Percentiles rank a stretch among this genome's conserved stretches.
These are phyloP conservation scores for Nemoura dubitans DNA, from an alignment of 2,888 invertebrate genomes.

Conservation along the genomic window DNA sequence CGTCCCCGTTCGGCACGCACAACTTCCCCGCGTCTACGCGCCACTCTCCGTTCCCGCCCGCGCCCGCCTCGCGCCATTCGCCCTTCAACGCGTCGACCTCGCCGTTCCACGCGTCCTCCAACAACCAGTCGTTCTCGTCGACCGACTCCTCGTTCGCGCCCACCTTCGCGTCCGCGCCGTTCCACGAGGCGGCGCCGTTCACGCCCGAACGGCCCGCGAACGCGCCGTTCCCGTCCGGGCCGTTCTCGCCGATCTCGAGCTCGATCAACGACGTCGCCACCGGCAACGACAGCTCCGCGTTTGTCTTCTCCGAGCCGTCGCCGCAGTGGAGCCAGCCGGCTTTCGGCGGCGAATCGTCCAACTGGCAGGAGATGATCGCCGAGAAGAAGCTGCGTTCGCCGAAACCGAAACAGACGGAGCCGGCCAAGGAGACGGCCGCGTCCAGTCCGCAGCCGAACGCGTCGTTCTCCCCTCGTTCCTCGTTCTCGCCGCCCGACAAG, in stretches of 20 bases:
- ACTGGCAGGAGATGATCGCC: conserved; percentile 37
- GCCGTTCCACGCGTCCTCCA: neutral
- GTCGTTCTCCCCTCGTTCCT: neutral
- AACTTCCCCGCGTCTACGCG: conserved; percentile 9
- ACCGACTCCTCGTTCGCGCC: neutral
- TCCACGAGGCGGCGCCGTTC: conserved; percentile 16
- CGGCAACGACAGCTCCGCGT: conserved; percentile 51
- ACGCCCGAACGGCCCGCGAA: neutral
- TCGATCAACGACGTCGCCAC: conserved; percentile 52
- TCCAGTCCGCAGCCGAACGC: conserved; percentile 44
- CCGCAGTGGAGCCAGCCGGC: conserved; percentile 43
- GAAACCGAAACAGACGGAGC: neutral
- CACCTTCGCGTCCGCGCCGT: conserved; percentile 19
- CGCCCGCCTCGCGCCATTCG: neutral
- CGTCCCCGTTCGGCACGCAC: conserved; percentile 39
- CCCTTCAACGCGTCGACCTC: conserved; percentile 4
- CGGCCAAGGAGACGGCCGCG: neutral
- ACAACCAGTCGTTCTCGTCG: conserved; percentile 23
- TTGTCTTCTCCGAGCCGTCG: conserved; percentile 49
- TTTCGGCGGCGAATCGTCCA: conserved; percentile 27
- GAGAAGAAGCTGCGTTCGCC: conserved; percentile 36
- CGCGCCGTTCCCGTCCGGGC: neutral
- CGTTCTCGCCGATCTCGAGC: conserved; percentile 36
- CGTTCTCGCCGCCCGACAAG: conserved; percentile 44
- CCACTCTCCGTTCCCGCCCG: neutral